Base-by-base conservation (phyloP, 2,888 invertebrate species). In the Drosophila anomalipes region DNA sequence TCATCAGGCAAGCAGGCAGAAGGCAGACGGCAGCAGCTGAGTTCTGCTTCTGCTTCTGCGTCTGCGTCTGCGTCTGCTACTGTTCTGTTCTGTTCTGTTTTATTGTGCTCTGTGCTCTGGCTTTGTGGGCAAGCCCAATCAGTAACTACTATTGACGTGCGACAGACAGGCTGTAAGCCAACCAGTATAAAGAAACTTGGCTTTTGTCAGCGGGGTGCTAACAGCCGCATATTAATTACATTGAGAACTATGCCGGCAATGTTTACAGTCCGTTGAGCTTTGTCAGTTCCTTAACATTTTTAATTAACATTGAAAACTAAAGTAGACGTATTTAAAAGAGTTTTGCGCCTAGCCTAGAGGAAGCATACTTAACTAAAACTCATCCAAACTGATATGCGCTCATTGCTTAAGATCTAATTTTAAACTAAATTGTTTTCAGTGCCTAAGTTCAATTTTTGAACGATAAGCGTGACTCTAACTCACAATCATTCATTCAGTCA, bases 151-250 rank as follows among this genome's bases (percentile, higher is more conserved):
- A 74, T 74, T 74, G 75, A 67, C 68, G 74, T 67, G 74, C 60
- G 52, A 68, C 58, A 56, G 65, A 57, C 82, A 35, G 26, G 33
- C 22, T 33, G 22, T n/a, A 26, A 49, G 68, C 47, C 51, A 65
- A 60, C 63, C 59, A 81, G 69, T 60, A 52, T 49, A 22, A 19
- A 16, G 28, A 16, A 47, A 54, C 41, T 51, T 47, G 41, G 35
- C n/a, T 60, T 57, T 32, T 62, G 41, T 53, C 51, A 47, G 47
- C 56, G 49, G 53, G 41, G 57, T 62, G 62, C 49, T 44, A 58
- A 56, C 54, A 69, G 57, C 26, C 60, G 70, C 63, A 81, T 82
- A 82, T 82, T 81, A 83, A 83, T 82, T 82, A 77, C 82, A 81
- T 69, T 76, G 67, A 59, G 62, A 66, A 72, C 69, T 75, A 79